phyloP scores from a whole-genome alignment of 2,113 vertebrate species.

The Odocoileus hemionus region DNA sequence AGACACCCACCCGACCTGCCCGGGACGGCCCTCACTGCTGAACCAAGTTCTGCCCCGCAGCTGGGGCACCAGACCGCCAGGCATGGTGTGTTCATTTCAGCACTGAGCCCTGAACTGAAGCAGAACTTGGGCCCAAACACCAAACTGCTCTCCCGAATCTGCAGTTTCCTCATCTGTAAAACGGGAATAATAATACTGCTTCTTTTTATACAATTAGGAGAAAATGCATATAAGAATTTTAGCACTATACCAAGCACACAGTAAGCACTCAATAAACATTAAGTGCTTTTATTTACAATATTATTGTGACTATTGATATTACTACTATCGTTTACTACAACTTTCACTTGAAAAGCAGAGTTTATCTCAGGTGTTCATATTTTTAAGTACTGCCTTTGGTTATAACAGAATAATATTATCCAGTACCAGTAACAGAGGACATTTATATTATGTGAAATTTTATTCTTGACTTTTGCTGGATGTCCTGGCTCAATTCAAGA shows the following conservation, averaged over 20 bases:
- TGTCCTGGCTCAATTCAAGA: neutral
- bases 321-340: neutral
- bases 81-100: neutral
- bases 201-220: neutral
- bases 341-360: neutral
- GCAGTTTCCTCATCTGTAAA: neutral
- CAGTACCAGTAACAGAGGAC: neutral
- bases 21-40: neutral
- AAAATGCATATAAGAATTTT: neutral
- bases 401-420: neutral
- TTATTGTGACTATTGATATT: neutral
- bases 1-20: neutral
- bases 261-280: neutral
- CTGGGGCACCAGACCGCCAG: neutral
- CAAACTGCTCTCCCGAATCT: neutral
- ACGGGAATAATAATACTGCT: neutral
- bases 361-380: slow-evolving; percentile 9
- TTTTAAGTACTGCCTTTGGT: neutral
- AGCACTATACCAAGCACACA: neutral
- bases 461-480: neutral
- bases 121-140: neutral
- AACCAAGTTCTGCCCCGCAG: neutral
- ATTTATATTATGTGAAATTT: neutral
- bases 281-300: neutral
- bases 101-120: neutral